phyloP scores from a whole-genome alignment of 2,113 vertebrate genomes.

The Bagarius yarrelli region DNA sequence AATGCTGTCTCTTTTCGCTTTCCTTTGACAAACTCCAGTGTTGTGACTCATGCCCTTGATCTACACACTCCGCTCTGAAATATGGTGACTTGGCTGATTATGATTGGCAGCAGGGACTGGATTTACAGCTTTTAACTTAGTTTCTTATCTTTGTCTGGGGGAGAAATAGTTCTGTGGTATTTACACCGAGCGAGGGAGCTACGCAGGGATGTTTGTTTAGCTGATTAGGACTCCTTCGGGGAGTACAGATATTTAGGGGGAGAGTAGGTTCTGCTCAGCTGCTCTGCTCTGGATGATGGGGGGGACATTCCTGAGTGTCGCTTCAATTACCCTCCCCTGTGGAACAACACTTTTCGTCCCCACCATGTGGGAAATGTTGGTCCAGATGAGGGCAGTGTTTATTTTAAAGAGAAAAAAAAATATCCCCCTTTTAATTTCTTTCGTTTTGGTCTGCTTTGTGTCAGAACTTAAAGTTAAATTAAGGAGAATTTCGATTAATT shows the following conservation, averaged over 20 bases:
- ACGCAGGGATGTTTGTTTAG: constrained; percentile 60
- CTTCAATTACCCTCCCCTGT: constrained; percentile 40
- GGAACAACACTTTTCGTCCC: neutral
- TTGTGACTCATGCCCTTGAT: neutral
- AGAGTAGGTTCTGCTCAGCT: constrained; percentile 12
- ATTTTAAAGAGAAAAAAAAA: constrained; percentile 47
- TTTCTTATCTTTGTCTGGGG: constrained; percentile 33
- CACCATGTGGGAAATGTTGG: constrained; percentile 41
- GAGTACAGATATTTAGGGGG: constrained; percentile 30
- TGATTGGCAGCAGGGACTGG: constrained; percentile 18
- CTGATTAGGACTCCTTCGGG: constrained; percentile 62
- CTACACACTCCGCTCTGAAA: constrained; percentile 11
- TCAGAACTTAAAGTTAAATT: no score
- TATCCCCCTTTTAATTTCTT: neutral
- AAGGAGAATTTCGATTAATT: no score
- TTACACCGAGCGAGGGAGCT: constrained; percentile 55
- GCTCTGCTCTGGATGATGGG: constrained; percentile 21
- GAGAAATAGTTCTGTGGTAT: constrained; percentile 56
- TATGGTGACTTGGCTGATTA: constrained; percentile 10
- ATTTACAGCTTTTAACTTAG: constrained; percentile 16
- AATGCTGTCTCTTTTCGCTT: neutral
- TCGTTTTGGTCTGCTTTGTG: no score
- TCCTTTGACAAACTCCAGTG: neutral
- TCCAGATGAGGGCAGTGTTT: constrained; percentile 64
- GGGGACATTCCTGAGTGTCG: constrained; percentile 32